A percentile compares a stretch with the other conserved stretches of the same genome.
These are phyloP conservation scores for Drosophila rellima DNA, from an alignment of 2,888 invertebrate genomes.

Conservation along the genomic window DNA sequence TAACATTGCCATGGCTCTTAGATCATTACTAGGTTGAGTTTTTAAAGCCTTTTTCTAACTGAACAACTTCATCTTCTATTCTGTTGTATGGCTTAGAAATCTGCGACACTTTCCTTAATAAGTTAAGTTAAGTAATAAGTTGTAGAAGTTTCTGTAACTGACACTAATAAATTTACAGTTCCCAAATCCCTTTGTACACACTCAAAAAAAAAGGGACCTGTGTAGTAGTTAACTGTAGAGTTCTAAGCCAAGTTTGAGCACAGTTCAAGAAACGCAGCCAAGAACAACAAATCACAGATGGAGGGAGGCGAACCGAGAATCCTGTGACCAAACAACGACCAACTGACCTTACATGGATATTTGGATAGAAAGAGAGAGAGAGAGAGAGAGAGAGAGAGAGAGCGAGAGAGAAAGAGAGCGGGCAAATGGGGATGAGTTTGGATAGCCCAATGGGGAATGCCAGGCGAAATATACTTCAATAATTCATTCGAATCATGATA, in stretches of 20 bases:
- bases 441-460: constrained; percentile 59
- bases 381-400: neutral
- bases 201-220: constrained; percentile 1
- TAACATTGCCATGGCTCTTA: neutral
- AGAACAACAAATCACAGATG: constrained; percentile 54
- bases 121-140: constrained; percentile 23
- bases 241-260: constrained; percentile 42
- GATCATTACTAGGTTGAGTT: neutral
- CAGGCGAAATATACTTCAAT: constrained; percentile 66
- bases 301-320: neutral
- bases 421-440: constrained; percentile 7
- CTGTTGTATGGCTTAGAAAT: neutral
- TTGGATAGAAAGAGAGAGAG: neutral
- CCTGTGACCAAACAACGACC: constrained; percentile 50
- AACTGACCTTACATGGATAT: constrained; percentile 43
- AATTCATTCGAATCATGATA: constrained; percentile 72
- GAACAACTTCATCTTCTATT: neutral
- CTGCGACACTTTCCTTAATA: neutral
- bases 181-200: constrained; percentile 16
- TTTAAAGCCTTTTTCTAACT: neutral
- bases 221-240: constrained; percentile 6
- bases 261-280: constrained; percentile 27
- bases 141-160: constrained; percentile 12
- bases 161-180: constrained; percentile 32
- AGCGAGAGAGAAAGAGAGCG: neutral